phyloP scores from a whole-genome alignment of 2,113 vertebrate genomes.

The Eidolon helvum region DNA sequence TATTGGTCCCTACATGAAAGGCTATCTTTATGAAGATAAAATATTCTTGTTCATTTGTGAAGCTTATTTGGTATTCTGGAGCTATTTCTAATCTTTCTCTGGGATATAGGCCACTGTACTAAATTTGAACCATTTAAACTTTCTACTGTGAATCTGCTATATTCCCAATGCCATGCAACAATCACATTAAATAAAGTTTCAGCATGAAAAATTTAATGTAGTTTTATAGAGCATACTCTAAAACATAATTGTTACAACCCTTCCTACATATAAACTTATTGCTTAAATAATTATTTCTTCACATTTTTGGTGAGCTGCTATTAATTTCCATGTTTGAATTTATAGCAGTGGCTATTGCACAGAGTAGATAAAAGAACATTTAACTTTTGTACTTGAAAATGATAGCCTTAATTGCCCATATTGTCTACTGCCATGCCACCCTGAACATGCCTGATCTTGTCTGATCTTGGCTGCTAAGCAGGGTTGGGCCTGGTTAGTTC shows the following conservation, averaged over 20 bases:
- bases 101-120: background rate
- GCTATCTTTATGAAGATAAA: background rate
- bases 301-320: background rate
- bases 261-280: background rate
- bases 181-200: background rate
- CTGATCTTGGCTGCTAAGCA: too few relatives aligned
- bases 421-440: background rate
- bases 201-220: background rate
- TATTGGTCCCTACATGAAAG: background rate
- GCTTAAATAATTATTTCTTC: background rate
- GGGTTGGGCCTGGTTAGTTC: too few relatives aligned
- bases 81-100: background rate
- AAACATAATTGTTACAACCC: background rate
- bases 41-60: background rate
- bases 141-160: background rate
- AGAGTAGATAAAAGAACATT: background rate
- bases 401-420: background rate
- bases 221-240: background rate
- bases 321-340: background rate
- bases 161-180: background rate
- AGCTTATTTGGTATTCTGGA: background rate
- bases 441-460: too few relatives aligned
- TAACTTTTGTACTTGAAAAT: conserved; percentile 16
- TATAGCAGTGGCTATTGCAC: background rate
- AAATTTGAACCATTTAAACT: background rate